Percentiles rank a stretch among this genome's conserved stretches.
Evolutionary conservation across 1,140 invertebrate species (phyloP).

Genomic region (Cydia amplana): DNA sequence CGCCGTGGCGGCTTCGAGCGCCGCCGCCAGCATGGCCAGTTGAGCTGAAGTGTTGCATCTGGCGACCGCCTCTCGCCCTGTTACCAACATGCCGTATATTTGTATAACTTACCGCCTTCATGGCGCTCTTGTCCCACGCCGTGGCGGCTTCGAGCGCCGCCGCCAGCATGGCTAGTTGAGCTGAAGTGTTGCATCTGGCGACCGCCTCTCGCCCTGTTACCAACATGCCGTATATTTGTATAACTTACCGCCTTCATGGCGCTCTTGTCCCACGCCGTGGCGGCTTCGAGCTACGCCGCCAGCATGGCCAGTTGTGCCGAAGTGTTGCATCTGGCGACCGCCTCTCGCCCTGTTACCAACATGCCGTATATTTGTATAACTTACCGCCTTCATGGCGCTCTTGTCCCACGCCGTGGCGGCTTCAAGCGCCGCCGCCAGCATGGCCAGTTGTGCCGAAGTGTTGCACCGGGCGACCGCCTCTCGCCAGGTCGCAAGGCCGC

Average conservation of each 20-base stretch:
- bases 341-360: slow-evolving; percentile 77
- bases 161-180: no score
- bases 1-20: no score
- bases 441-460: slow-evolving; percentile 93
- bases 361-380: slow-evolving; percentile 48
- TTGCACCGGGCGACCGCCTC: slow-evolving; percentile 90
- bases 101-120: no score
- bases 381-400: slow-evolving; percentile 99
- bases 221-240: no score
- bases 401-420: slow-evolving; percentile 98
- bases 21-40: no score
- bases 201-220: no score
- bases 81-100: no score
- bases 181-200: no score
- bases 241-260: slow-evolving; percentile 98
- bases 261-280: slow-evolving; percentile 98
- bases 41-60: no score
- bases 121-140: no score
- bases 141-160: no score
- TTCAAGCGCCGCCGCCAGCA: slow-evolving; percentile 94
- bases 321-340: slow-evolving; percentile 89
- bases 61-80: no score
- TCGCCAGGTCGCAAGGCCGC: slow-evolving; percentile 91
- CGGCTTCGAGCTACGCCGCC: slow-evolving; percentile 92
- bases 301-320: slow-evolving; percentile 95